Evolutionary conservation across 2,888 invertebrate genomes (phyloP), one percentile per base, ranked within the genome.

Genomic region (Petrolisthes manimaculis): DNA sequence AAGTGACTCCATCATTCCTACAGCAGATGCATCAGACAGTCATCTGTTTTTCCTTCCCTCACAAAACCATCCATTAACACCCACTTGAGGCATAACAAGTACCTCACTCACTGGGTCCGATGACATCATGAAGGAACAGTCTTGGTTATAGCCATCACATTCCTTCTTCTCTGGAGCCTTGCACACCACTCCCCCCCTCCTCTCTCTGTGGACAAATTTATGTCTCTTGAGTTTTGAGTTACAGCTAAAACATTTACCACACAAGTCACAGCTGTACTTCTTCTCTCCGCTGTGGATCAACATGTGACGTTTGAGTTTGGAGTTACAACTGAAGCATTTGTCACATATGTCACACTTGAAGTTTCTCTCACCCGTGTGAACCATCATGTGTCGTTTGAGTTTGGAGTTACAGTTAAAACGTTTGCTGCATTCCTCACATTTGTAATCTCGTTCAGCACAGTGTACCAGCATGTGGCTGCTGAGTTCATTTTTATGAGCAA

Each of bases 311-410:
- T 85, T 85, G 8, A 85, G 85, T 67, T 85, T 85, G 24, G 85
- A 85, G 75, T 85, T 85, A 18, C 85, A 85, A 51, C 79, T 85
- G 94, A 97, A 97, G 53, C 95, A 95, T 93, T 97, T 97, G 90
- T 94, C 94, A 92, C 97, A 97, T 93, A 95, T 96, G 91, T 97
- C 96, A 92, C 97, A 97, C 92, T 96, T 95, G 93, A 97, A 97
- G 91, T 95, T 95, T 93, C 96, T 96, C 53, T 85, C 85, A 1
- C 85, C 85, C 0, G 85, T 85, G 79, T 85, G 85, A 9, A 85
- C 85, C 53, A 85, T 78, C 85, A 85, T 79, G 67, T 85, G 85
- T 18, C 85, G 78, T 24, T 85, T 85, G 24, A 85, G 69, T 53
- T 85, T 85, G 53, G 85, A 85, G 79, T 85, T 85, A 21, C 85